Base-by-base conservation (phyloP, 2,113 vertebrate genomes). In the Seriola aureovittata region DNA sequence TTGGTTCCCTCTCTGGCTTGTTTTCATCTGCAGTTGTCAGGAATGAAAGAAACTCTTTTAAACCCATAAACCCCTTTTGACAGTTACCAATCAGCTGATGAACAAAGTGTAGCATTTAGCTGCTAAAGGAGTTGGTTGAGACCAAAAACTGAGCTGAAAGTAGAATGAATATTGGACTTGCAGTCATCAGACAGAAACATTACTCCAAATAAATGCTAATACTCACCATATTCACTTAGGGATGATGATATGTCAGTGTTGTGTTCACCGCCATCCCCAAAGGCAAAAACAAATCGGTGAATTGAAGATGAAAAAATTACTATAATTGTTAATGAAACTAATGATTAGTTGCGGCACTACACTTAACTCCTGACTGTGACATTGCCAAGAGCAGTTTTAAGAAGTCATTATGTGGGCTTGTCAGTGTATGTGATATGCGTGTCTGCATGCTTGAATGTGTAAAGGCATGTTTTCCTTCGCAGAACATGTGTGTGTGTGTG, bases 401-500 rank as follows among this genome's bases (percentile, higher is more conserved):
- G 54, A 57, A 25, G 54, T 25, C n/a, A 25, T 57, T 42, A 62
- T 36, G 52, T 44, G 8, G 17, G 29, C 23, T 8, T 54, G 14
- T 57, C 60, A 36, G 57, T n/a, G 46, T 42, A 8, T 11, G 42
- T 16, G 68, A 58, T 58, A 16, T 46, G 25, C 63, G 23, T 58
- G 10, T 60, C 46, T 5, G 5, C 13, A n/a, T 13, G 6, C 7
- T 25, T 14, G 23, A 6, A 4, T 58, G 23, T 29, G 23, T 25
- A 21, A 12, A 55, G 34, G 25, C 46, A 17, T 16, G 8, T 8
- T 52, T 19, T 12, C 10, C 10, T n/a, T 55, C n/a, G 50, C 82
- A 63, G 40, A 73, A 40, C 63, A 17, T 74, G 60, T 75, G 67
- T 68, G 44, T 74, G 58, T 55, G 44, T 29, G 29, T 46, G 42